phyloP scores from a whole-genome alignment of 2,113 vertebrate genomes.

The Sebastes schlegelii region DNA sequence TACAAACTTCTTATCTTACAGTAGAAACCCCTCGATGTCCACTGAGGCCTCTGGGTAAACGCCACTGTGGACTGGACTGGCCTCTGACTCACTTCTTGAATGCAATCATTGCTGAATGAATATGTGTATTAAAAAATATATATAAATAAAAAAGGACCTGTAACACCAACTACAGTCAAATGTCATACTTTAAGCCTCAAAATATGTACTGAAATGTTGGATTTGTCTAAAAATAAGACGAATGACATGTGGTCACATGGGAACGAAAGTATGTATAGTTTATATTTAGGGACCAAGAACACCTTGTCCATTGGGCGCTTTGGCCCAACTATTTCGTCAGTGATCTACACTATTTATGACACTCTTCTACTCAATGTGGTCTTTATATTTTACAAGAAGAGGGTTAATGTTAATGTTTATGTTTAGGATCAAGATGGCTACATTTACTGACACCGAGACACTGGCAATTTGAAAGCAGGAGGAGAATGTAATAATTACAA shows the following conservation, averaged over 20 bases:
- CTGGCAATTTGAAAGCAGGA: not conserved
- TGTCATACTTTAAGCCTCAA: not conserved
- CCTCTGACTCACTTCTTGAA: conserved; percentile 22
- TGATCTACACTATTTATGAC: not conserved
- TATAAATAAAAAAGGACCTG: not conserved
- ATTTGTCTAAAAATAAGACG: conserved; percentile 26
- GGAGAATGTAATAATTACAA: not conserved
- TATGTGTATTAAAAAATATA: not conserved
- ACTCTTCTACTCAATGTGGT: not conserved
- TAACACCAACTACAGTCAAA: not conserved
- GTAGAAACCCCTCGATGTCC: conserved; percentile 11
- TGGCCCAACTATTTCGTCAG: not conserved
- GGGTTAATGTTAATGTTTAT: not conserved
- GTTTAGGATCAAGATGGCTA: not conserved
- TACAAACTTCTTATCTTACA: conserved; percentile 16
- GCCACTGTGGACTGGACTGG: conserved; percentile 12
- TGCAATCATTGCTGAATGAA: not conserved
- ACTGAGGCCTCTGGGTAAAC: conserved; percentile 47
- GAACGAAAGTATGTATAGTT: conserved; percentile 29
- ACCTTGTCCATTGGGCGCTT: not conserved
- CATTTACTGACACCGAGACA: conserved; percentile 10
- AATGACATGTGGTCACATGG: conserved; percentile 1
- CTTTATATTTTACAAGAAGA: not conserved
- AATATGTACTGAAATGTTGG: conserved; percentile 1
- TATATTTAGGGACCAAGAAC: conserved; percentile 36